Evolutionary conservation across 2,113 vertebrate species (phyloP).

Genomic region (Noturus placidus): DNA sequence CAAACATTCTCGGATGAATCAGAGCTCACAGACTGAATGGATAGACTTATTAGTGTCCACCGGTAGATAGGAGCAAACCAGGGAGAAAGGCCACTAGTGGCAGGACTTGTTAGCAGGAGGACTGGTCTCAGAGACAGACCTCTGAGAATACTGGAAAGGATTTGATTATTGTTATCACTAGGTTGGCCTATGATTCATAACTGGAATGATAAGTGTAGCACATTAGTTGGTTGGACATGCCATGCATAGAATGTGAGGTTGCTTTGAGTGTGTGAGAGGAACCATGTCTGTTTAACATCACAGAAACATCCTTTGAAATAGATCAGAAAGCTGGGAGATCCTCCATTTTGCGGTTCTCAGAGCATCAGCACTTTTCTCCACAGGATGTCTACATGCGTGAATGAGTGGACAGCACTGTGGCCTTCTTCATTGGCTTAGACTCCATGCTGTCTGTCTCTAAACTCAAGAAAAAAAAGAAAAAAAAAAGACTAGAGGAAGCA

Average conservation of each 20-base stretch:
- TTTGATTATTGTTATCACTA: neutral
- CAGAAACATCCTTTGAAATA: slow-evolving; percentile 8
- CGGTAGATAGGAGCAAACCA: slow-evolving; percentile 62
- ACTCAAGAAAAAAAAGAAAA: slow-evolving; percentile 10
- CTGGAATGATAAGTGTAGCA: neutral
- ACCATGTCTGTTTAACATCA: neutral
- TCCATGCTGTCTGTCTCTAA: slow-evolving; percentile 37
- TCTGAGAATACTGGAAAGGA: neutral
- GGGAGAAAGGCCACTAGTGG: slow-evolving; percentile 44
- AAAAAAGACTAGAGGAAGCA: slow-evolving; percentile 32
- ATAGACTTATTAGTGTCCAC: slow-evolving; percentile 64
- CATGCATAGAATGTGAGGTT: neutral
- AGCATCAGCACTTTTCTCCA: slow-evolving; percentile 8
- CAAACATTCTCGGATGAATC: slow-evolving; percentile 78
- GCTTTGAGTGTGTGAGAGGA: neutral
- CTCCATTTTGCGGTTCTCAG: slow-evolving; percentile 10
- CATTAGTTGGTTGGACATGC: neutral
- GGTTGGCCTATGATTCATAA: neutral
- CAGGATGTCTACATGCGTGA: slow-evolving; percentile 12
- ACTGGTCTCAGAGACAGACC: no score
- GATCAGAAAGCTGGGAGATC: slow-evolving; percentile 13
- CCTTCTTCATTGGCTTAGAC: neutral
- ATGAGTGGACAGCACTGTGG: neutral
- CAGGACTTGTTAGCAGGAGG: neutral
- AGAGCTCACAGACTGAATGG: slow-evolving; percentile 48